Evolutionary conservation across 1,140 invertebrate genomes (phyloP), one percentile per base, ranked within the genome.

Genomic region (Rhagoletis pomonella): DNA sequence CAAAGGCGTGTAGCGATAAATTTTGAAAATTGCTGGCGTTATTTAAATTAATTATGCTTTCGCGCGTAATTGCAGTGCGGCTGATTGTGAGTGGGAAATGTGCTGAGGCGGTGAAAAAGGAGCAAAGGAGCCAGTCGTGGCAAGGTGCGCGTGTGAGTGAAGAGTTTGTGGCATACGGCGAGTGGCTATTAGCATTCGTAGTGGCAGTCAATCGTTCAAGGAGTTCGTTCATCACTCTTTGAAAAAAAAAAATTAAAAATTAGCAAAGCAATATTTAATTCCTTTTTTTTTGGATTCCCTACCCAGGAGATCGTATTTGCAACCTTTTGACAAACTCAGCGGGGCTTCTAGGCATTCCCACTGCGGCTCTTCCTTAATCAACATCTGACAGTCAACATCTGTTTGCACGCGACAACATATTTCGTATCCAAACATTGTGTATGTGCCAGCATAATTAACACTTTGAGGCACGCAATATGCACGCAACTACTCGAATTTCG

Each of bases 11-110:
- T 39, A 17, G 73, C n/a, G 47, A 81, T 81, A 81, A 81, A 81
- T 81, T 58, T 81, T 42, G 73, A 81, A 81, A 81, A 81, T 81
- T 81, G 73, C 47, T 81, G 73, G 73, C 47, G 73, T 81, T 81
- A 81, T 81, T 81, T 81, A 58, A 81, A 55, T 81, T 81, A 81
- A 81, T 81, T 81, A 81, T 55, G 73, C n/a, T 81, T 2, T 17
- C 47, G 47, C 50, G 5, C n/a, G 47, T 81, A 81, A 81, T 81
- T 81, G 47, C 10, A 55, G 17, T 17, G 73, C 47, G 19, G 47
- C 73, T 62, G 47, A 19, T 29, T 29, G 29, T 29, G 29, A 29
- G 29, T 29, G 29, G 73, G 73, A 12, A 29, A 19, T 55, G 7
- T 55, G 50, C 47, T 29, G 47, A 29, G 6, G 10, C 9, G 17